Evolutionary conservation across 2,797 vertebrate genomes (phyloP).

Genomic region (Hoplostethus mediterraneus): DNA sequence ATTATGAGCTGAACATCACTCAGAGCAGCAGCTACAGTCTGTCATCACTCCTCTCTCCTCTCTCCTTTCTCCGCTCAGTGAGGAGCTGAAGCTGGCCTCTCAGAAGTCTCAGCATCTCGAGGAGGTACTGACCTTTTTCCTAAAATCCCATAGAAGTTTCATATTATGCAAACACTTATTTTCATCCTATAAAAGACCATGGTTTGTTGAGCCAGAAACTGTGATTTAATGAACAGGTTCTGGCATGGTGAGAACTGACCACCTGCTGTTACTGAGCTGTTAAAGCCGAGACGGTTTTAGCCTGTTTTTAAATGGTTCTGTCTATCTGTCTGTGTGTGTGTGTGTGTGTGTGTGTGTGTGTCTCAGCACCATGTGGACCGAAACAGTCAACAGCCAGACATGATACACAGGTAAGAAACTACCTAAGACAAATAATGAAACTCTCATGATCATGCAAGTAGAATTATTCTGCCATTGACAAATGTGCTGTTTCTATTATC

Average conservation of each 20-base stretch:
- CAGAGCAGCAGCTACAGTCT: not conserved
- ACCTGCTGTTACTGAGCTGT: slow-evolving; percentile 47
- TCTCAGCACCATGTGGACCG: slow-evolving; percentile 58
- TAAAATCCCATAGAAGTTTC: not conserved
- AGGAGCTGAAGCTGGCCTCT: slow-evolving; percentile 92
- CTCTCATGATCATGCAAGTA: not conserved
- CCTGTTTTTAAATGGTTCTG: slow-evolving; percentile 50
- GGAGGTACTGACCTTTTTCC: slow-evolving; percentile 75
- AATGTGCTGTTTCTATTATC: not conserved
- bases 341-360: slow-evolving; percentile 48
- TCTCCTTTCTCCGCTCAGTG: slow-evolving; percentile 75
- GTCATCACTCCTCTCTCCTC: slow-evolving; percentile 13
- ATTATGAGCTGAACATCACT: not conserved
- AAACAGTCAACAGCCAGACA: slow-evolving; percentile 89
- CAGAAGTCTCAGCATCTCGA: slow-evolving; percentile 90
- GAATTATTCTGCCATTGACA: not conserved
- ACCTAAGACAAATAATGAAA: not conserved
- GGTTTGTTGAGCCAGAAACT: not conserved
- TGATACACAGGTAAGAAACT: slow-evolving; percentile 91
- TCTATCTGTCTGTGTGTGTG: slow-evolving; percentile 57
- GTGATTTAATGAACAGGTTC: slow-evolving; percentile 35
- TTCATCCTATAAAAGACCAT: slow-evolving; percentile 16
- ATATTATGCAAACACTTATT: not conserved
- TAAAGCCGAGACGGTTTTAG: slow-evolving; percentile 60
- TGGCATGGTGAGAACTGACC: slow-evolving; percentile 30